Evolutionary conservation across 2,888 invertebrate genomes (phyloP), one percentile per base, ranked within the genome.

Genomic region (Oligia fasciuncula): DNA sequence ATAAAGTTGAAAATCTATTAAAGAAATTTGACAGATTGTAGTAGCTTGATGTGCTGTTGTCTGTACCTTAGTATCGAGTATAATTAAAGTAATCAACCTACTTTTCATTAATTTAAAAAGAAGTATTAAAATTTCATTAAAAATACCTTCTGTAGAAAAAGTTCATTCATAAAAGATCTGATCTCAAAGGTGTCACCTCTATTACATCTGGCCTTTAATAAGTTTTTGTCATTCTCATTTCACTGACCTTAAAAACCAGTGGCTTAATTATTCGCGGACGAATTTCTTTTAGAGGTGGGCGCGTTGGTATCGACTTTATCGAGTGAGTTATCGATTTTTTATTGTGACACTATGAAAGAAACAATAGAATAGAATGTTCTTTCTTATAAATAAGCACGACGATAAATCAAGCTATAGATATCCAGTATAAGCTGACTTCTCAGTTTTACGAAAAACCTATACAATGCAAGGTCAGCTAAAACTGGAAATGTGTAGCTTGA

Each of bases 161-260:
- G 35, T 74, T 76, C 49, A 69, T 74, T 85, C 62, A 75, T 74
- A 68, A 79, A 75, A 73, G 43, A 80, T 75, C 75, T 46, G 40
- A 76, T 67, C 54, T 79, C 40, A 8, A 73, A 78, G 76, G 73
- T 79, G 82, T 76, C 80, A 70, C 80, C 62, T 78, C 75, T 80
- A 73, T 85, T 78, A 67, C 54, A 76, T 70, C 74, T 67, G 67
- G 65, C 51, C 35, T 77, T 86, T 75, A 80, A 77, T 78, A 76
- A 76, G 80, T 86, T 88, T 88, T 88, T 88, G 70, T 72, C 69
- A 46, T 78, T 75, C 62, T 83, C 84, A 83, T 84, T 90, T 89
- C 83, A 81, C 80, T 74, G 87, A 87, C 89, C 89, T 85, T 79
- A 85, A 86, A 86, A 87, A 70, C 66, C 82, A 76, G 19, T 76